Percentiles rank a stretch among this genome's conserved stretches.
Evolutionary conservation across 2,888 invertebrate genomes (phyloP).

Genomic region (Esperia sulphurella): DNA sequence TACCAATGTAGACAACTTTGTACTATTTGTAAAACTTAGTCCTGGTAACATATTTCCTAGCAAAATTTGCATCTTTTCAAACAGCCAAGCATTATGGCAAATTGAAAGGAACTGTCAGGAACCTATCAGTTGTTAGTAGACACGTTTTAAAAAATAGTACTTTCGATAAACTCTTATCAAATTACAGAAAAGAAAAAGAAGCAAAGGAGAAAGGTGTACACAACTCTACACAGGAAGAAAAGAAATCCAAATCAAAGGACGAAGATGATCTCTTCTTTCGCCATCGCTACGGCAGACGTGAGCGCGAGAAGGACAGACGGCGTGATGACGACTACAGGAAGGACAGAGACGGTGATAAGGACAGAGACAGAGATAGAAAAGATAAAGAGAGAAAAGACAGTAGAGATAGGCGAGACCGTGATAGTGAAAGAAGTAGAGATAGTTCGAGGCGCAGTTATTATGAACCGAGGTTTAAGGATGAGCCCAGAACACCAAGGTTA

Average conservation of each 20-base stretch:
- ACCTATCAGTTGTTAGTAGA: no score
- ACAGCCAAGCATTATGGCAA: no score
- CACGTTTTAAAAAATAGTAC: background rate
- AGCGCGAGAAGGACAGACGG: slow-evolving; percentile 40
- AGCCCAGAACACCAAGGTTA: slow-evolving; percentile 90
- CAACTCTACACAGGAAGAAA: slow-evolving; percentile 82
- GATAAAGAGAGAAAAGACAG: slow-evolving; percentile 29
- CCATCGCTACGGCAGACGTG: slow-evolving; percentile 49
- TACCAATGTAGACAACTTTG: no score
- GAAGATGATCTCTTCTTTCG: slow-evolving; percentile 53
- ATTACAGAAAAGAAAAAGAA: slow-evolving; percentile 68
- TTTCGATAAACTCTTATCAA: background rate
- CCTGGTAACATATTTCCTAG: no score
- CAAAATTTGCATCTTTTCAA: no score
- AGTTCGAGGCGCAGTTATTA: slow-evolving; percentile 73
- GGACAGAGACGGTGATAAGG: slow-evolving; percentile 32
- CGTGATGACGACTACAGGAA: slow-evolving; percentile 39
- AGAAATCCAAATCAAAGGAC: slow-evolving; percentile 55
- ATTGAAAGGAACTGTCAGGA: no score
- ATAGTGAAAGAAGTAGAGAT: slow-evolving; percentile 50
- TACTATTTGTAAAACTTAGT: no score
- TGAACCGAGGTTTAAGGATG: slow-evolving; percentile 87
- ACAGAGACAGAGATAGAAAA: slow-evolving; percentile 33
- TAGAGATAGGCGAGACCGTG: slow-evolving; percentile 47
- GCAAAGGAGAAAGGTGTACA: slow-evolving; percentile 85